Percentiles rank a stretch among this genome's conserved stretches.
phyloP scores from a whole-genome alignment of 2,113 vertebrate species.

The Hemichromis elongatus region DNA sequence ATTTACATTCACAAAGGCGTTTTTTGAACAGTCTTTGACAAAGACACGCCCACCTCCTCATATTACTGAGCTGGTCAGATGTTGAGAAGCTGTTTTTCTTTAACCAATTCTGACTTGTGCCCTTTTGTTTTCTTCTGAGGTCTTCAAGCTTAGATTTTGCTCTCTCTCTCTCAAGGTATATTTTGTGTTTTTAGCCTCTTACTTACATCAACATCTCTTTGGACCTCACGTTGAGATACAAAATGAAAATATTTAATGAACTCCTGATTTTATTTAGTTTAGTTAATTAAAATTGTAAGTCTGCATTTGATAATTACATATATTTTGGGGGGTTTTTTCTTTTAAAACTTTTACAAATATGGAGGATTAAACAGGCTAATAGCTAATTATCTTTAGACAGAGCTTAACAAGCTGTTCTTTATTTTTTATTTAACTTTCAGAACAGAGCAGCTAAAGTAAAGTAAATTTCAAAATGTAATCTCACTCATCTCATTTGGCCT shows the following conservation, averaged over 20 bases:
- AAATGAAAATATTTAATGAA: neutral
- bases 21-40: neutral
- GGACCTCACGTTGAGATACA: neutral
- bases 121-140: neutral
- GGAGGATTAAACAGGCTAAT: neutral
- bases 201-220: neutral
- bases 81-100: neutral
- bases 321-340: neutral
- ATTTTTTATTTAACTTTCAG: too few relatives aligned
- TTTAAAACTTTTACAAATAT: neutral
- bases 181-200: neutral
- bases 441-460: neutral
- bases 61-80: neutral
- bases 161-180: too few relatives aligned
- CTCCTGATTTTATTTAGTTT: too few relatives aligned
- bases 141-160: too few relatives aligned
- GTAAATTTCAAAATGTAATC: neutral
- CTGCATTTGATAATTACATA: too few relatives aligned
- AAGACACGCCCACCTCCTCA: neutral
- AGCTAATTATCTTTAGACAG: neutral
- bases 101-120: neutral
- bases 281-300: too few relatives aligned
- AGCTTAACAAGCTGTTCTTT: too few relatives aligned
- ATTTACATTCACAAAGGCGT: neutral
- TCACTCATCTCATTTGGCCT: too few relatives aligned